These are phyloP conservation scores for Leucoma salicis DNA, from an alignment of 2,888 invertebrate species.

Conservation along the genomic window DNA sequence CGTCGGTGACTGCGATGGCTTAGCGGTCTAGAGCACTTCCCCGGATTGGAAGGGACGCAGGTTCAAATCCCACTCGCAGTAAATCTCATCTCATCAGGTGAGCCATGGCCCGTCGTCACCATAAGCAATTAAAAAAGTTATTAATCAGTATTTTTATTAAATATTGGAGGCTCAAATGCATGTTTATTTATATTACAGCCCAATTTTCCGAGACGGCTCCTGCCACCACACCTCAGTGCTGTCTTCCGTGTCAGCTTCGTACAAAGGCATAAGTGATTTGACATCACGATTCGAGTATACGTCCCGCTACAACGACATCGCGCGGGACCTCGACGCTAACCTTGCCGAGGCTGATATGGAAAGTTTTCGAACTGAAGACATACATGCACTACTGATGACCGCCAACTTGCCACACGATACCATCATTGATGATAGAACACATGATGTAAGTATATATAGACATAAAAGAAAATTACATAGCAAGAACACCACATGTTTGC, in stretches of 20 bases:
- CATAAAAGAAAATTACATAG: too few species aligned
- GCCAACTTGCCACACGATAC: conserved; percentile 87
- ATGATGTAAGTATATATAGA: conserved; percentile 65
- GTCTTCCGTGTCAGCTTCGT: conserved; percentile 90
- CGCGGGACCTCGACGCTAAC: conserved; percentile 95
- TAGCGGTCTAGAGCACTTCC: too few species aligned
- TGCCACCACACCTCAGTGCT: conserved; percentile 91
- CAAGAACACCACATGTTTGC: too few species aligned
- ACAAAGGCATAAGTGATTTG: conserved; percentile 86
- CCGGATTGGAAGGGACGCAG: too few species aligned
- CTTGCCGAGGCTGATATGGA: conserved; percentile 98
- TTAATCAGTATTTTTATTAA: too few species aligned
- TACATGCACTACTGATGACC: conserved; percentile 89
- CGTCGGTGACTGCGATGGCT: too few species aligned
- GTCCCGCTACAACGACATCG: conserved; percentile 91
- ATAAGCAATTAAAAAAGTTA: too few species aligned
- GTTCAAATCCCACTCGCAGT: too few species aligned
- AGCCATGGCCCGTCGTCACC: too few species aligned
- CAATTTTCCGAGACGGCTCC: conserved; percentile 89
- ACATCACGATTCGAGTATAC: conserved; percentile 76
- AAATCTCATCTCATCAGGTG: too few species aligned
- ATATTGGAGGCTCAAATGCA: neutral
- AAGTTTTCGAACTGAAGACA: conserved; percentile 95
- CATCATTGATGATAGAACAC: conserved; percentile 76
- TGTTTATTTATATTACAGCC: conserved; percentile 67